Base-by-base conservation (phyloP, 2,888 invertebrate genomes). In the Alentia gelatinosa region DNA sequence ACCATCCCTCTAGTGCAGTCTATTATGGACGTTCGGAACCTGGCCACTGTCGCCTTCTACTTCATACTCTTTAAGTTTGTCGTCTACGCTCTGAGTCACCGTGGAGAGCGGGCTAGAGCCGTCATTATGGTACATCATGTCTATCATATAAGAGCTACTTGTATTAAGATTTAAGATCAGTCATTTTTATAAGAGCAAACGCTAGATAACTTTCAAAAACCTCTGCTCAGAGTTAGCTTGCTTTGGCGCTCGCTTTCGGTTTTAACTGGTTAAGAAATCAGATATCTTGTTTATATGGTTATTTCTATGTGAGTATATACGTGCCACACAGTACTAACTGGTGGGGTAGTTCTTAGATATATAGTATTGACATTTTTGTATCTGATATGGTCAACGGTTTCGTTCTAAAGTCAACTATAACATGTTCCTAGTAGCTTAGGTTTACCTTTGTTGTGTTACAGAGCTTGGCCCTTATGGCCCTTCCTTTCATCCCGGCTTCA, bases 401-500 rank as follows among this genome's bases (percentile, higher is more conserved):
- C 9, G 47, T 47, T 12, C 47, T 19, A 47, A 7, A 47, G 7
- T 19, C 19, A 47, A 47, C 19, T 47, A 47, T 7, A 47, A 12
- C 19, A 19, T 12, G 47, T 47, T 47, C 47, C 7, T 47, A 47
- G 7, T 12, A 12, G 47, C 19, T 47, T 15, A 33, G 74, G 1
- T 33, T 19, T 33, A 33, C 35, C 40, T 40, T 63, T 42, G n/a
- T n/a, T n/a, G 50, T 89, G 9, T 93, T 94, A 63, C 95, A 96
- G 98, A 97, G 98, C 94, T 96, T 99, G 93, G 97, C 98, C 63
- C 97, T 99, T 95, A 97, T 98, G 95, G 97, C 98, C 91, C 97
- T 99, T 91, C 99, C 99, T 89, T 99, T 99, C 96, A 97, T 99
- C 92, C 99, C 99, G 90, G 99, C 99, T 0, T 99, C 99, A 89